Evolutionary conservation across 2,113 vertebrate genomes (phyloP).

Genomic region (Meriones unguiculatus): DNA sequence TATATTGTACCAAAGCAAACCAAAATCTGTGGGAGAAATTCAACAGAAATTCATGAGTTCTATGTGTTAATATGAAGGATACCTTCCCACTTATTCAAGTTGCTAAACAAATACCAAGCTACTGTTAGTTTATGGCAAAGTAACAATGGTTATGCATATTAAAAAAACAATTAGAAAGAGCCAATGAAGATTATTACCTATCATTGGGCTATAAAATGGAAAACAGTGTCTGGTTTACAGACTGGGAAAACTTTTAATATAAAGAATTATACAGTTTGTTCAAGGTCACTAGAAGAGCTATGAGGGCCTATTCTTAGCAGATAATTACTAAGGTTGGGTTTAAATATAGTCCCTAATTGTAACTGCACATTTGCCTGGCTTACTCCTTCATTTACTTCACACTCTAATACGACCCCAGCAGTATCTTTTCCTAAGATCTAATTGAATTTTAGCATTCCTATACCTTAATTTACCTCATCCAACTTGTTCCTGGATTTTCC

Average conservation of each 20-base stretch:
- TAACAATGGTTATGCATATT: not conserved
- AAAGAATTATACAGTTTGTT: conserved; percentile 39
- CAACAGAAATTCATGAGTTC: not conserved
- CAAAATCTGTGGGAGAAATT: not conserved
- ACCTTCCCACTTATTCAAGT: not conserved
- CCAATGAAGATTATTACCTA: not conserved
- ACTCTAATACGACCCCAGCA: conserved; percentile 23
- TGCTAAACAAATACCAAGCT: not conserved
- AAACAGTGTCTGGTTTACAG: conserved; percentile 12
- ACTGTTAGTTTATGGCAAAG: conserved; percentile 34
- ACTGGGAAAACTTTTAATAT: conserved; percentile 36
- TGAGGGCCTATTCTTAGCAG: conserved; percentile 62
- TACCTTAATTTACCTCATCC: not conserved
- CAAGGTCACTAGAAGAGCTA: conserved; percentile 61
- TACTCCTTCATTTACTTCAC: conserved; percentile 60
- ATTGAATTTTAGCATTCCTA: conserved; percentile 64
- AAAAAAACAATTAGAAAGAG: not conserved
- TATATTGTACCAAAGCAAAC: not conserved
- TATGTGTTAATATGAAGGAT: not conserved
- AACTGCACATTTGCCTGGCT: conserved; percentile 52
- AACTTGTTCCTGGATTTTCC: not conserved
- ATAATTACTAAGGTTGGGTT: conserved; percentile 66
- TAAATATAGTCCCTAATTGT: conserved; percentile 72
- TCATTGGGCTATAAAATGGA: not conserved
- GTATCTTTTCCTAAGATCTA: conserved; percentile 28